Conservation (phyloP, 2,113 vertebrate species). For the Cryptomyrus ogoouensis region DNA sequence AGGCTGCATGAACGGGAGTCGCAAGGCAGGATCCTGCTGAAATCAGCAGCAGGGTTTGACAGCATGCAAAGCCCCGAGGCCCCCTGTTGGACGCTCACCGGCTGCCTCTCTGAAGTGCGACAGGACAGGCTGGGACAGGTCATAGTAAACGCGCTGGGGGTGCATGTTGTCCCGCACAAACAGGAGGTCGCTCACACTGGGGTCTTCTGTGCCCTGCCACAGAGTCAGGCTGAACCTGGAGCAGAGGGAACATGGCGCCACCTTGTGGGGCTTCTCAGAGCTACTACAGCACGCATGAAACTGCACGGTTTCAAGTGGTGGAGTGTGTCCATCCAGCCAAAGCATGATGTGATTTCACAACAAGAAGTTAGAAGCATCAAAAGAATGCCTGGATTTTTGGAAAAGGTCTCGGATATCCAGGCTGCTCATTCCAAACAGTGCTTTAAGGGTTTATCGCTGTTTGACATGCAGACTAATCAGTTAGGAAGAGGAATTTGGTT, state of each 20-base stretch:
- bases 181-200: slow-evolving; percentile 66
- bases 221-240: slow-evolving; percentile 73
- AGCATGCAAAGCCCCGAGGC: background rate
- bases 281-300: background rate
- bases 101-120: slow-evolving; percentile 65
- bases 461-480: background rate
- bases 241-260: background rate
- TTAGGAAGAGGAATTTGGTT: background rate
- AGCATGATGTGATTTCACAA: background rate
- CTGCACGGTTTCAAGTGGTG: background rate
- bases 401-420: background rate
- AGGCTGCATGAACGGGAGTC: background rate
- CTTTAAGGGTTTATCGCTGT: background rate
- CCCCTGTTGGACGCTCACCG: slow-evolving; percentile 46
- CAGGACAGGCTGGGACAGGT: slow-evolving; percentile 73
- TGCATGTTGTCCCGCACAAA: slow-evolving; percentile 71
- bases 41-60: background rate
- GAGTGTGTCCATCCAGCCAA: background rate
- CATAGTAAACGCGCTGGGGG: slow-evolving; percentile 68
- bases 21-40: background rate
- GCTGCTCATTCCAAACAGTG: background rate
- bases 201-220: slow-evolving; percentile 66
- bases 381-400: background rate
- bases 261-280: background rate
- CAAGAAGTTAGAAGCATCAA: background rate